Evolutionary conservation across 2,888 invertebrate genomes (phyloP).

Genomic region (Gari tellinella): DNA sequence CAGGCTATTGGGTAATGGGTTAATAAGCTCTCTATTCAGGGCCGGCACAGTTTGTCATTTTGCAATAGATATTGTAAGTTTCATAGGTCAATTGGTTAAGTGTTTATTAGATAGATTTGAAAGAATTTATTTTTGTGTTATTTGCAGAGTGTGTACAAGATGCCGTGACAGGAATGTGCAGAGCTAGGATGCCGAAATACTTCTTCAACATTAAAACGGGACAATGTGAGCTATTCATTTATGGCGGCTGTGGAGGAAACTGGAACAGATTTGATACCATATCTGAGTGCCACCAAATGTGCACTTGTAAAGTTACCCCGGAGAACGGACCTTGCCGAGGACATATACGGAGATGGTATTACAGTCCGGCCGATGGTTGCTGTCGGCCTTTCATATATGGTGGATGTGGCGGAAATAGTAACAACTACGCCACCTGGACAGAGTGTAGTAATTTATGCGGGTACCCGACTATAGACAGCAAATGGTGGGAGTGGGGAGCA

Average conservation of each 20-base stretch:
- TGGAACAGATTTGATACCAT: constrained; percentile 90
- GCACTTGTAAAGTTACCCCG: constrained; percentile 46
- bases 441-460: constrained; percentile 49
- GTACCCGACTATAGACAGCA: constrained; percentile 37
- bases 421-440: constrained; percentile 42
- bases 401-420: constrained; percentile 59
- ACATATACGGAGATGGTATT: constrained; percentile 48
- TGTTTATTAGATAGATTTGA: too few species aligned
- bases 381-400: constrained; percentile 58
- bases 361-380: constrained; percentile 46
- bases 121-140: too few species aligned
- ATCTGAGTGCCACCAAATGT: constrained; percentile 28
- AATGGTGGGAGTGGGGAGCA: constrained; percentile 49
- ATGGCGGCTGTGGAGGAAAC: constrained; percentile 91
- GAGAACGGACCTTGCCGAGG: constrained; percentile 58
- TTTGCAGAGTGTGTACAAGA: constrained; percentile 49
- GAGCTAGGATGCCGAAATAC: constrained; percentile 86
- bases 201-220: constrained; percentile 92
- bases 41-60: too few species aligned
- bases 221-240: constrained; percentile 90
- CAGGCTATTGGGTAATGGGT: too few species aligned
- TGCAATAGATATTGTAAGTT: too few species aligned
- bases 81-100: too few species aligned
- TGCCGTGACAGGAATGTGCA: constrained; percentile 53
- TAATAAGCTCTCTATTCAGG: too few species aligned